These are phyloP conservation scores for Neoarius graeffei DNA, from an alignment of 2,113 vertebrate genomes.

Conservation along the genomic window DNA sequence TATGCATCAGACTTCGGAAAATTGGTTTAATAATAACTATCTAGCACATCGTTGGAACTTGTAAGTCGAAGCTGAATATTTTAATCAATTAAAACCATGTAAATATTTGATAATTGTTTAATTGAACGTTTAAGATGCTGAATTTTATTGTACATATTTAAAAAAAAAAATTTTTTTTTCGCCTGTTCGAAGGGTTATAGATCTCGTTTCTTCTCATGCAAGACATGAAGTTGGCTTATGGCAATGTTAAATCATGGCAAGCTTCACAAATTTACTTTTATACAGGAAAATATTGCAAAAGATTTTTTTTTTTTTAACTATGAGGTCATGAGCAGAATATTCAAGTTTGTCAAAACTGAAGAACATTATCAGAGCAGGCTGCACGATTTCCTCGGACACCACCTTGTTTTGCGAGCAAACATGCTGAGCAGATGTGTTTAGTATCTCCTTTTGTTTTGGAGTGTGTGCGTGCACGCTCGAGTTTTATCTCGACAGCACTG, in stretches of 20 bases:
- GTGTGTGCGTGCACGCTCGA: not conserved
- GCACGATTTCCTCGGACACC: not conserved
- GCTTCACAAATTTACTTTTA: not conserved
- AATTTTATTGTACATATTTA: not conserved
- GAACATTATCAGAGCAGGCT: not conserved
- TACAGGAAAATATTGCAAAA: too few relatives aligned
- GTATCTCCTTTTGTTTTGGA: not conserved
- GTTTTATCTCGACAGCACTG: not conserved
- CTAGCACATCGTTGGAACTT: not conserved
- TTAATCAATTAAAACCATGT: not conserved
- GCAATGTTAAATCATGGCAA: not conserved
- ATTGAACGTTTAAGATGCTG: not conserved
- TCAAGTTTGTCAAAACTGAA: not conserved
- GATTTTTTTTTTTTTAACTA: not conserved
- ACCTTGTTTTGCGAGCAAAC: not conserved
- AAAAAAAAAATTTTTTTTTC: too few relatives aligned
- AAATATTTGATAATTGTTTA: not conserved
- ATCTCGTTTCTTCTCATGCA: not conserved
- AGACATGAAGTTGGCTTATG: too few relatives aligned
- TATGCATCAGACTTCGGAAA: not conserved
- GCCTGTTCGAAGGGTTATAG: not conserved
- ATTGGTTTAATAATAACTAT: not conserved
- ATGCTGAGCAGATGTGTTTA: not conserved
- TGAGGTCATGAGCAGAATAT: not conserved
- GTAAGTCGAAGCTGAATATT: not conserved